Evolutionary conservation across 2,888 invertebrate genomes (phyloP).

Genomic region (Eretmocerus hayati): DNA sequence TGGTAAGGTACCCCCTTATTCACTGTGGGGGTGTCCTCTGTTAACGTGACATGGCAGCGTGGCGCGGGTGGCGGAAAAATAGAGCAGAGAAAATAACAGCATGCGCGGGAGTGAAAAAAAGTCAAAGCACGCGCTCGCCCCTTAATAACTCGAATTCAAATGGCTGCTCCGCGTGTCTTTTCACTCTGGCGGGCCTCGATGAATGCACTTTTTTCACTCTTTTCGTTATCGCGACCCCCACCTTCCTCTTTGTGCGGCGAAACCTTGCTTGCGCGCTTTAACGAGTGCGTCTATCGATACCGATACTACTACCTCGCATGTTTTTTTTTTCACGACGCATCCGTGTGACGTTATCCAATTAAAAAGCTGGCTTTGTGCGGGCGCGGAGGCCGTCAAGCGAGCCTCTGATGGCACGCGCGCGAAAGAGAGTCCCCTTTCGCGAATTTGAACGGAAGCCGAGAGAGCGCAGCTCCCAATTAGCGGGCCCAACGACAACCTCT

Average conservation of each 20-base stretch:
- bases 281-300: conserved; percentile 35
- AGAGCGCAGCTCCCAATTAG: conserved; percentile 36
- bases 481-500: conserved; percentile 9
- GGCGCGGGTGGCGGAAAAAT: no score
- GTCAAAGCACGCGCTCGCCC: no score
- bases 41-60: no score
- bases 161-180: no score
- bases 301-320: conserved; percentile 24
- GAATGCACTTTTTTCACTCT: conserved; percentile 2
- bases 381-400: conserved; percentile 28
- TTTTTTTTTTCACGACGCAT: conserved; percentile 19
- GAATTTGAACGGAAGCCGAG: no score
- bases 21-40: no score
- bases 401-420: conserved; percentile 11
- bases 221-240: conserved; percentile 21
- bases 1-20: no score
- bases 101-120: no score
- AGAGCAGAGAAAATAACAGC: no score
- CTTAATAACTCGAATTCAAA: no score
- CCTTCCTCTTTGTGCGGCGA: conserved; percentile 23
- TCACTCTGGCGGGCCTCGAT: no score
- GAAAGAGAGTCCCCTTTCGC: conserved; percentile 22
- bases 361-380: conserved; percentile 40
- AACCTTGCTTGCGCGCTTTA: conserved; percentile 27
- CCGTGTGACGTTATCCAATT: conserved; percentile 44